A percentile compares a stretch with the other conserved stretches of the same genome.
phyloP scores from a whole-genome alignment of 2,888 invertebrate species.

The Macroteleia sp. region DNA sequence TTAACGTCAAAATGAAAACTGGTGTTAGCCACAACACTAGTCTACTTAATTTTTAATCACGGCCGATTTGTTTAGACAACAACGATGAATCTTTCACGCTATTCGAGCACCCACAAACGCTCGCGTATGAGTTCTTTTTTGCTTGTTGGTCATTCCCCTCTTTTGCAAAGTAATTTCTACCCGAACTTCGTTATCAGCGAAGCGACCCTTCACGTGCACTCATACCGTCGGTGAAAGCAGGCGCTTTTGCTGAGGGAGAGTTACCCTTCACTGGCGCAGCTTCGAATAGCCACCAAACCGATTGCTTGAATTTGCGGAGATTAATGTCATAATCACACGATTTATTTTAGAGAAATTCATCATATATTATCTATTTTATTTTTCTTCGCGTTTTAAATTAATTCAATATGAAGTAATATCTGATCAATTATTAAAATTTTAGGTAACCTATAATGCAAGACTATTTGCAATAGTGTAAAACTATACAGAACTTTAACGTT shows the following conservation, averaged over 20 bases:
- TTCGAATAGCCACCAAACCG: constrained; percentile 38
- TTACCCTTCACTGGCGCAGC: constrained; percentile 40
- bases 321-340: constrained; percentile 37
- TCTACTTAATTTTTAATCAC: constrained; percentile 14
- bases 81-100: constrained; percentile 37
- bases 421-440: too few species aligned
- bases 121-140: constrained; percentile 34
- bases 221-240: constrained; percentile 41
- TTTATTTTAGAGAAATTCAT: constrained; percentile 13
- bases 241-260: constrained; percentile 40
- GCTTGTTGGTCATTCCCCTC: constrained; percentile 56
- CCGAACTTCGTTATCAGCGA: constrained; percentile 60
- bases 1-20: too few species aligned
- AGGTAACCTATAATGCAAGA: too few species aligned
- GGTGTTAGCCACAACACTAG: too few species aligned
- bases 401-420: too few species aligned
- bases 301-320: constrained; percentile 45
- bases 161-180: constrained; percentile 59
- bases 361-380: neutral
- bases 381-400: too few species aligned
- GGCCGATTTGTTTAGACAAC: constrained; percentile 39
- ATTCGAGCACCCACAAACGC: constrained; percentile 24
- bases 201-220: constrained; percentile 53
- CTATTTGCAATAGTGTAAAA: too few species aligned
- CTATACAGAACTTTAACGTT: too few species aligned